Evolutionary conservation across 1,140 invertebrate genomes (phyloP).

Genomic region (Gryllus bimaculatus): DNA sequence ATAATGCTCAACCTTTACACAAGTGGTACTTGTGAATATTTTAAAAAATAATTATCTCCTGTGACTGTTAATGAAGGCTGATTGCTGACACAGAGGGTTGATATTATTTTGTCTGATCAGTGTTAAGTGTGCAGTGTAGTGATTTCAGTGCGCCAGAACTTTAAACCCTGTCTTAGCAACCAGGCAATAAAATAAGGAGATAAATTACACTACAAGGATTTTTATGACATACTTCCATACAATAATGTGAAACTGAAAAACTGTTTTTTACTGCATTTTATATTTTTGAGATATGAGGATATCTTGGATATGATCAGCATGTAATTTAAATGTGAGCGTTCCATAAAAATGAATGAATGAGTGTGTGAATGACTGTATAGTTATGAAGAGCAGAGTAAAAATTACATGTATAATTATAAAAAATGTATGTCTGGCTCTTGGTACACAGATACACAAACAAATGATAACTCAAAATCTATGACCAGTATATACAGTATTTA

Average conservation of each 20-base stretch:
- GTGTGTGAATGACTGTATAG: neutral
- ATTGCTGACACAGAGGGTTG: conserved; percentile 15
- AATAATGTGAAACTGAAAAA: neutral
- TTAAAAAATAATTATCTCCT: neutral
- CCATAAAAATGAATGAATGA: neutral
- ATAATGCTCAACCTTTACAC: conserved; percentile 17
- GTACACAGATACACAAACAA: too few species aligned
- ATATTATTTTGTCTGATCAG: neutral
- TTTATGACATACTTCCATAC: neutral
- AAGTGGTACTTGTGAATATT: neutral
- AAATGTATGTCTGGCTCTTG: too few species aligned
- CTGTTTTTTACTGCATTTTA: neutral
- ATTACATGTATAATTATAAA: too few species aligned
- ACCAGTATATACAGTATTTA: too few species aligned
- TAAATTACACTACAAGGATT: neutral
- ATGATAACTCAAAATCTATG: too few species aligned
- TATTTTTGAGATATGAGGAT: neutral
- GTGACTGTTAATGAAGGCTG: conserved; percentile 11
- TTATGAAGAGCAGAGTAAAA: neutral
- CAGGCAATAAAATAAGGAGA: neutral
- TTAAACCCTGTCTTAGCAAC: conserved; percentile 17
- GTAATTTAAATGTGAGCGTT: neutral
- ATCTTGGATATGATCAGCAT: neutral
- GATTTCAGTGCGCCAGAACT: neutral
- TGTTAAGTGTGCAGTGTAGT: neutral